Evolutionary conservation across 2,113 vertebrate species (phyloP), one percentile per base, ranked within the genome.

Genomic region (Hydropotes inermis): DNA sequence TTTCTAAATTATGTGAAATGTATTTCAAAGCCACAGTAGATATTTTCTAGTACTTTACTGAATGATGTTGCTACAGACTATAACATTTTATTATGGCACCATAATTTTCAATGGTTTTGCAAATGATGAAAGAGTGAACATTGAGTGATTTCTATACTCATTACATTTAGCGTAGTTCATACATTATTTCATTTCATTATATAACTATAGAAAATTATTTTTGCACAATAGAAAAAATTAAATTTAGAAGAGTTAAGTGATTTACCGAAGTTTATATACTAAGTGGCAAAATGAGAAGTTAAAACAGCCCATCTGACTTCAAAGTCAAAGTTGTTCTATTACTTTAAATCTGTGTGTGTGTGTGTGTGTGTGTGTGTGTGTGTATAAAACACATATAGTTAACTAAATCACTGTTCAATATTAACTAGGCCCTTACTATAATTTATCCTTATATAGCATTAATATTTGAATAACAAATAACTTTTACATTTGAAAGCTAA

Each of bases 1-100:
- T 97, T 98, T 98, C 95, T 94, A 93, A 96, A 94, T 97, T 87
- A 96, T 94, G 52, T 74, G 39, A 96, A 90, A 97, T 55, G n/a
- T 60, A 50, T 89, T 98, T 92, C 57, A 61, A 91, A 98, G 87
- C 93, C 94, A 97, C 58, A 98, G 95, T 60, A 97, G 92, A 67
- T 79, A 96, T 84, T 94, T 98, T 93, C 91, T 61, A 98, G 81
- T n/a, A 85, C 36, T 89, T 82, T 6, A 61, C 30, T 82, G 54
- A 90, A 54, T 84, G 79, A 82, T 85, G 1, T 7, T 97, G 94
- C 78, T 93, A 90, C 2, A 92, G 94, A 47, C 39, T 43, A 25
- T 86, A 67, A 87, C 61, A 98, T 92, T 96, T 97, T 94, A 94
- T 10, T 87, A 19, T 45, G 6, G 6, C 95, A 92, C n/a, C 88